These are phyloP conservation scores for Sarcophaga subvicina DNA, from an alignment of 2,888 invertebrate genomes.

Conservation along the genomic window DNA sequence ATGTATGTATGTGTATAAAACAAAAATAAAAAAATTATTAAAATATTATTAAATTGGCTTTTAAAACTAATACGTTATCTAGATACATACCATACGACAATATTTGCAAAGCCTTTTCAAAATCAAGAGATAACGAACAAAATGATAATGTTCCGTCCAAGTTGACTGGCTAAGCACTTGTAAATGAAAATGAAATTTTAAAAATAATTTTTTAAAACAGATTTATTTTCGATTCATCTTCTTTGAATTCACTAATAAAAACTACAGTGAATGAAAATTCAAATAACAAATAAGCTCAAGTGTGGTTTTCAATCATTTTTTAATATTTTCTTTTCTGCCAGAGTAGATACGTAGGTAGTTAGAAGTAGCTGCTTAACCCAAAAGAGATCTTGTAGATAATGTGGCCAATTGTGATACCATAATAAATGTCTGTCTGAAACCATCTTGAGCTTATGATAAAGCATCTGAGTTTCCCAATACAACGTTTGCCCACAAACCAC, in stretches of 20 bases:
- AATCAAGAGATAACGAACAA: background rate
- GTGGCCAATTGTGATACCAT: no score
- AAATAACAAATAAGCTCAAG: background rate
- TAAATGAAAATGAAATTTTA: background rate
- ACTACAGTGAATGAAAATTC: background rate
- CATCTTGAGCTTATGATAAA: no score
- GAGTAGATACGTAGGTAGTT: no score
- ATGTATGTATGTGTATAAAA: constrained; percentile 37
- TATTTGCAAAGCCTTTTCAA: constrained; percentile 44
- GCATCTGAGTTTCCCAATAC: no score
- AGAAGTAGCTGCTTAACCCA: no score
- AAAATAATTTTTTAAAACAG: no score
- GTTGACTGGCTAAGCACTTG: constrained; percentile 34
- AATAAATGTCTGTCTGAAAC: no score
- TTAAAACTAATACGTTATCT: constrained; percentile 35
- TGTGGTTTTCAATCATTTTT: background rate
- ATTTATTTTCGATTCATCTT: background rate
- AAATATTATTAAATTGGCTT: constrained; percentile 48
- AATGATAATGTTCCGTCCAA: constrained; percentile 23
- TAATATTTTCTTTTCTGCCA: no score
- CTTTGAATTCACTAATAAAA: no score
- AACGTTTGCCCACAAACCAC: no score
- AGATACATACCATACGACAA: constrained; percentile 5
- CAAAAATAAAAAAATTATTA: constrained; percentile 6
- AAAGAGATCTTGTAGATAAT: no score